Evolutionary conservation across 2,888 invertebrate species (phyloP).

Genomic region (Euzetes globulus): DNA sequence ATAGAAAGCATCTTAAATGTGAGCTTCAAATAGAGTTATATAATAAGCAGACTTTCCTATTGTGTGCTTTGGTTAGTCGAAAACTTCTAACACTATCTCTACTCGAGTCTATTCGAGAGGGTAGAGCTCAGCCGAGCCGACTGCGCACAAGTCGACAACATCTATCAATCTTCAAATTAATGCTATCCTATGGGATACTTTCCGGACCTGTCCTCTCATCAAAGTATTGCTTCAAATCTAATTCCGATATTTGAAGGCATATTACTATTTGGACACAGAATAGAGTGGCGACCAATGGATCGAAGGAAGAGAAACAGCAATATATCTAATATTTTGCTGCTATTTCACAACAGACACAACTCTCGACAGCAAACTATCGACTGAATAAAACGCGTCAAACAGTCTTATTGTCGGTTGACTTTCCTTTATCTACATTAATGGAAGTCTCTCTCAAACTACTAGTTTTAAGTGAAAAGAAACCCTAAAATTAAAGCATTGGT

Average conservation of each 20-base stretch:
- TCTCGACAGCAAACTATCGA: not conserved
- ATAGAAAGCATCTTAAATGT: constrained; percentile 7
- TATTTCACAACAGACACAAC: no score
- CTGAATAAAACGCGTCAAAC: not conserved
- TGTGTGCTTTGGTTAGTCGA: not conserved
- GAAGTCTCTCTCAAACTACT: not conserved
- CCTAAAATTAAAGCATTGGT: not conserved
- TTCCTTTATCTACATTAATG: no score
- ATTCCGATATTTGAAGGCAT: not conserved
- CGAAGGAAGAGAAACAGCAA: not conserved
- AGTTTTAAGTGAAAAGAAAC: not conserved
- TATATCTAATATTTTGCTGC: not conserved
- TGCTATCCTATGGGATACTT: constrained; percentile 22
- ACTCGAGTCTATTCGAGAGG: not conserved
- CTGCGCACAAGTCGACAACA: constrained; percentile 2
- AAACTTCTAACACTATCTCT: constrained; percentile 2
- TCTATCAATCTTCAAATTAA: constrained; percentile 24
- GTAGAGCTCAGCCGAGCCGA: not conserved
- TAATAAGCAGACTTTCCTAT: not conserved
- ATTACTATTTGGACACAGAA: not conserved
- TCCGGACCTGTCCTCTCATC: constrained; percentile 17
- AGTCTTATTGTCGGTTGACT: no score
- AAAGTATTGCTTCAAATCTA: constrained; percentile 1
- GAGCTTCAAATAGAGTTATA: not conserved
- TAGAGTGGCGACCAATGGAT: not conserved